Evolutionary conservation across 2,113 vertebrate genomes (phyloP).

Genomic region (Eupsittula cactorum): DNA sequence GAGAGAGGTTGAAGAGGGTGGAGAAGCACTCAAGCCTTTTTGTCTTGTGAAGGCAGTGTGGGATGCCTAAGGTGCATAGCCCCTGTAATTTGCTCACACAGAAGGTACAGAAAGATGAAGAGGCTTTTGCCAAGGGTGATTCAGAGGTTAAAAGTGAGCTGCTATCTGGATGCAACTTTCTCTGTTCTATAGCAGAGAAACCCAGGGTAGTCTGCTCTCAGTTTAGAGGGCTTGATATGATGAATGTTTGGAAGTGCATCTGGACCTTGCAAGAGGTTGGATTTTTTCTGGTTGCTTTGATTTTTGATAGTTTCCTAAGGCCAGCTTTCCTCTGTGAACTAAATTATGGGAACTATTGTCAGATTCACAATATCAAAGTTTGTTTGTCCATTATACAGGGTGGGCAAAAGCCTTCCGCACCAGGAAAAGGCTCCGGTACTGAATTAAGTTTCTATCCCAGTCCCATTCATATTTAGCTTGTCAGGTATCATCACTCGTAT

Average conservation of each 20-base stretch:
- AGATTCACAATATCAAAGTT: not conserved
- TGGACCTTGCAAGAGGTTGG: not conserved
- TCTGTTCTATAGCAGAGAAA: not conserved
- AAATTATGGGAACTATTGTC: not conserved
- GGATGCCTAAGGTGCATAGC: not conserved
- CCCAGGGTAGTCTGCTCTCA: not conserved
- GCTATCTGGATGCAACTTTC: not conserved
- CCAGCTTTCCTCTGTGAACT: not conserved
- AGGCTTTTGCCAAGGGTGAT: not conserved
- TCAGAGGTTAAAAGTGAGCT: not conserved
- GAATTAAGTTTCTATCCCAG: not conserved
- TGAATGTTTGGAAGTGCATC: not conserved
- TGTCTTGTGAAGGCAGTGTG: not conserved
- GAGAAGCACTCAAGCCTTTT: not conserved
- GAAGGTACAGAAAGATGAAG: not conserved
- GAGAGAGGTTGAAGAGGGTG: not conserved
- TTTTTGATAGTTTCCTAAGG: not conserved
- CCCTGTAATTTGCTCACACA: not conserved
- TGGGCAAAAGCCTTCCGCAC: not conserved
- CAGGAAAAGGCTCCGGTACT: not conserved
- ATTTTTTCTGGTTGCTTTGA: not conserved
- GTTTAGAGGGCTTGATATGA: not conserved
- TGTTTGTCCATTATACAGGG: not conserved
- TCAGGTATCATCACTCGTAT: not conserved
- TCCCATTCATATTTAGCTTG: not conserved